Percentiles rank a stretch among this genome's conserved stretches.
phyloP scores from a whole-genome alignment of 2,888 invertebrate genomes.

The Holacanthella duospinosa region DNA sequence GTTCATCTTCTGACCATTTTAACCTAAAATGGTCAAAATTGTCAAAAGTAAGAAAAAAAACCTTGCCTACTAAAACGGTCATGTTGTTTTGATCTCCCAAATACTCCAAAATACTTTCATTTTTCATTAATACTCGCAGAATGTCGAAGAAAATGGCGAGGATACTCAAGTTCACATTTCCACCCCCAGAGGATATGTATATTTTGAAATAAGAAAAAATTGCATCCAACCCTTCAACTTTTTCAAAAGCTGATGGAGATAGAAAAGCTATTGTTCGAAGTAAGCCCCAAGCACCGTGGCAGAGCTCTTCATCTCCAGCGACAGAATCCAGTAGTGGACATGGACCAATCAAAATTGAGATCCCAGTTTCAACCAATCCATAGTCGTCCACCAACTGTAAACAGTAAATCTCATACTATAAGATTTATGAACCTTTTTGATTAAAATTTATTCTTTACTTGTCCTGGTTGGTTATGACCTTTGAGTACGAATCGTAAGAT shows the following conservation, averaged over 20 bases:
- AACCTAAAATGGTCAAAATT: neutral
- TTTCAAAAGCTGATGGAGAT: conserved; percentile 24
- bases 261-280: conserved; percentile 21
- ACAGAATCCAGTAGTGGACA: conserved; percentile 15
- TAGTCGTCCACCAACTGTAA: conserved; percentile 26
- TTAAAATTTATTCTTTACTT: no score
- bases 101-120: conserved; percentile 15
- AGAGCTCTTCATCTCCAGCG: neutral
- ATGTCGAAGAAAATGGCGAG: conserved; percentile 12
- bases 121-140: conserved; percentile 4
- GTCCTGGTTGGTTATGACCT: no score
- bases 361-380: conserved; percentile 19
- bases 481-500: no score
- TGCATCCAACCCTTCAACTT: conserved; percentile 21
- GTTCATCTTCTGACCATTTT: neutral
- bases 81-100: conserved; percentile 19
- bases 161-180: conserved; percentile 1
- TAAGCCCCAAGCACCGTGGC: conserved; percentile 18
- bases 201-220: conserved; percentile 1
- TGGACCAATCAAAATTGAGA: conserved; percentile 26
- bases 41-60: no score
- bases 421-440: no score
- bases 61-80: conserved; percentile 14
- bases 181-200: neutral
- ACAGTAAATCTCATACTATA: no score